Evolutionary conservation across 2,113 vertebrate species (phyloP).

Genomic region (Tringa solitaria): DNA sequence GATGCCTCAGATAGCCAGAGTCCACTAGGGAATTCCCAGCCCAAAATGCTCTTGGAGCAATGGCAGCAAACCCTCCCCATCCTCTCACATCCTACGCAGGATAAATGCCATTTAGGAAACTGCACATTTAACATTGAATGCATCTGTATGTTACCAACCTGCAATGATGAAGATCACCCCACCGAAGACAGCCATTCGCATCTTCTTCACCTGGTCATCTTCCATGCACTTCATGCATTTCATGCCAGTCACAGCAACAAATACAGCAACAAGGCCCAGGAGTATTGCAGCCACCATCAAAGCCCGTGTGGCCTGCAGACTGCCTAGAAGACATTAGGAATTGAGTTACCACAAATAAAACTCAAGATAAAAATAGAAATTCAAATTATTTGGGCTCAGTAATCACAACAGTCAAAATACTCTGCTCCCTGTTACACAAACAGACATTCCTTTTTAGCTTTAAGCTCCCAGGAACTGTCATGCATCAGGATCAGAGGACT

Average conservation of each 20-base stretch:
- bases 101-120: not conserved
- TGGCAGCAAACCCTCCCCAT: not conserved
- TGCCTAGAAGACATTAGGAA: slow-evolving; percentile 65
- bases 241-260: slow-evolving; percentile 85
- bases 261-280: slow-evolving; percentile 75
- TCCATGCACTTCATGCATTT: slow-evolving; percentile 91
- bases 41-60: not conserved
- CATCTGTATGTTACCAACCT: slow-evolving; percentile 69
- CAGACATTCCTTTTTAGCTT: not conserved
- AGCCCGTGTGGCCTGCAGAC: slow-evolving; percentile 83
- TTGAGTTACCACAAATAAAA: not conserved
- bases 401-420: not conserved
- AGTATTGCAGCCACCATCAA: slow-evolving; percentile 85
- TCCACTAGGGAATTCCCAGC: not conserved
- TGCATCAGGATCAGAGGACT: not conserved
- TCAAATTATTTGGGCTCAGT: not conserved
- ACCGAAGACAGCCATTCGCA: slow-evolving; percentile 76
- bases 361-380: not conserved
- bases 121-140: not conserved
- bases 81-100: not conserved
- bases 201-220: slow-evolving; percentile 77
- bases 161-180: slow-evolving; percentile 82
- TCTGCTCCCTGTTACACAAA: not conserved
- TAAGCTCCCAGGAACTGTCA: not conserved
- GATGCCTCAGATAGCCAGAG: not conserved